Conservation (phyloP, 2,113 vertebrate genomes). For the Capra hircus region DNA sequence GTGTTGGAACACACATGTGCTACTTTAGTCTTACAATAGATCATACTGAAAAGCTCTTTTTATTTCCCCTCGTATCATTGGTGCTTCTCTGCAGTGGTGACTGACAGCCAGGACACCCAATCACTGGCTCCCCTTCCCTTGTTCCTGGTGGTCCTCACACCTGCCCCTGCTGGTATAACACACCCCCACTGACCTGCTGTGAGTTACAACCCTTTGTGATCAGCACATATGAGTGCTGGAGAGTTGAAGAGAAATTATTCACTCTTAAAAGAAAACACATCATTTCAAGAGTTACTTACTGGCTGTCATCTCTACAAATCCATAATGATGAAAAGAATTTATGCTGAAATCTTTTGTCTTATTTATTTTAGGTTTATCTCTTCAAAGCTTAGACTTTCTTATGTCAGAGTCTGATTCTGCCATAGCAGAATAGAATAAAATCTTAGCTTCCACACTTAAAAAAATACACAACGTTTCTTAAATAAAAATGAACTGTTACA, state of each 20-base stretch:
- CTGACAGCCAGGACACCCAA: slow-evolving; percentile 60
- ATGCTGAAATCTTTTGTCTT: slow-evolving; percentile 39
- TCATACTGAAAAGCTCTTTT: slow-evolving; percentile 4
- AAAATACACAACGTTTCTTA: not conserved
- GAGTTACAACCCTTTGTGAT: slow-evolving; percentile 36
- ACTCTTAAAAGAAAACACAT: slow-evolving; percentile 55
- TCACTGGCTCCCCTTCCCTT: slow-evolving; percentile 57
- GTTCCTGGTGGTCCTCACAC: slow-evolving; percentile 48
- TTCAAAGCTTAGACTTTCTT: slow-evolving; percentile 33
- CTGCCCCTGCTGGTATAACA: slow-evolving; percentile 28
- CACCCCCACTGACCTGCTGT: slow-evolving; percentile 50
- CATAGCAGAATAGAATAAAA: slow-evolving; percentile 22
- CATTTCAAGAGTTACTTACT: slow-evolving; percentile 59
- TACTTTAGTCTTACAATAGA: not conserved
- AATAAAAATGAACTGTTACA: not conserved
- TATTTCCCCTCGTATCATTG: not conserved
- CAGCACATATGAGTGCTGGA: slow-evolving; percentile 47
- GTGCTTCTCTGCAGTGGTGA: slow-evolving; percentile 58
- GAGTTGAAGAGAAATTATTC: not conserved
- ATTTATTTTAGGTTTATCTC: slow-evolving; percentile 42
- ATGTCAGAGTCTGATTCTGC: slow-evolving; percentile 37
- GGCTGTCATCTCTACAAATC: slow-evolving; percentile 59
- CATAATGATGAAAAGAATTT: not conserved
- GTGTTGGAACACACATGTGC: not conserved
- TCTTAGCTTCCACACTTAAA: not conserved